phyloP scores from a whole-genome alignment of 2,888 invertebrate genomes.

The Volucella inanis region DNA sequence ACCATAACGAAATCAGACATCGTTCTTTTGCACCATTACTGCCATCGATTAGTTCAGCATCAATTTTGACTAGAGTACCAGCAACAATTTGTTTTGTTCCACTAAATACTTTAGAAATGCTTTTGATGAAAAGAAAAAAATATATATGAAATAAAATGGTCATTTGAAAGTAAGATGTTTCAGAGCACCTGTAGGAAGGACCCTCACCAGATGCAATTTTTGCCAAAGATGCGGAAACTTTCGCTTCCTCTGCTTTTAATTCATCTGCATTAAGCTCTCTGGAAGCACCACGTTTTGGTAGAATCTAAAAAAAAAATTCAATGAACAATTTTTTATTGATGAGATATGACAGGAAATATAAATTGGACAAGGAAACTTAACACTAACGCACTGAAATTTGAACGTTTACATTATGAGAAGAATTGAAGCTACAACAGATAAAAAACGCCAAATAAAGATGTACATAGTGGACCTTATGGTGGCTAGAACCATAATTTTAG shows the following conservation, averaged over 20 bases:
- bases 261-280: slow-evolving; percentile 30
- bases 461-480: too few species aligned
- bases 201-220: slow-evolving; percentile 58
- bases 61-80: slow-evolving; percentile 83
- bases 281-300: slow-evolving; percentile 1
- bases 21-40: slow-evolving; percentile 81
- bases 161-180: background rate
- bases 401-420: too few species aligned
- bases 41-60: slow-evolving; percentile 85
- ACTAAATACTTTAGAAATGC: slow-evolving; percentile 38
- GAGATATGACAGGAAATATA: too few species aligned
- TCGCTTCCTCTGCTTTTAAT: slow-evolving; percentile 34
- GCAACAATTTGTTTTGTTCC: slow-evolving; percentile 55
- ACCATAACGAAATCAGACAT: slow-evolving; percentile 84
- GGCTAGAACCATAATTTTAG: too few species aligned
- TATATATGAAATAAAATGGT: background rate
- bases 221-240: slow-evolving; percentile 22
- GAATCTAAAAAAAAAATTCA: slow-evolving; percentile 10
- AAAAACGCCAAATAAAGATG: too few species aligned
- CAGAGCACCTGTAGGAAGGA: slow-evolving; percentile 47
- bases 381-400: too few species aligned
- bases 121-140: background rate
- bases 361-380: too few species aligned
- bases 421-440: too few species aligned
- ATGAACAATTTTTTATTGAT: too few species aligned